Evolutionary conservation across 2,797 vertebrate genomes (phyloP).

Genomic region (Apodemus agrarius): DNA sequence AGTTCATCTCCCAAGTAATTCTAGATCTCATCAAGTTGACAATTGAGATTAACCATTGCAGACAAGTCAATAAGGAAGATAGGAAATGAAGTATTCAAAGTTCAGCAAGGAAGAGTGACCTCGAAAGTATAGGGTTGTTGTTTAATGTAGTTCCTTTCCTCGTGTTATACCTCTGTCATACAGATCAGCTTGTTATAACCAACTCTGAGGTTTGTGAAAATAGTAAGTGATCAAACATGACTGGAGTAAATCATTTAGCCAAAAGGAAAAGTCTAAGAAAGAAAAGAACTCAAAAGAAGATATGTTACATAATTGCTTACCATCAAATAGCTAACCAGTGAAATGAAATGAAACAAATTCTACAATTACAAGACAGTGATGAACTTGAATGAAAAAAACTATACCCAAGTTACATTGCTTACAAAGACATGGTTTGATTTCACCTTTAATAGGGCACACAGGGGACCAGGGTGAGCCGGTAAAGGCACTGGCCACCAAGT

Average conservation of each 20-base stretch:
- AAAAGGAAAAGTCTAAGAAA: background rate
- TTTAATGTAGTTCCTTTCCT: background rate
- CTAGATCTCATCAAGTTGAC: background rate
- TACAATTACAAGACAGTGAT: background rate
- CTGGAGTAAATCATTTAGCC: background rate
- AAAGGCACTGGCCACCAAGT: background rate
- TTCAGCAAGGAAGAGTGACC: background rate
- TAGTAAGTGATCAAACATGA: background rate
- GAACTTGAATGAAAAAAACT: background rate
- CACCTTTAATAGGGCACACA: background rate
- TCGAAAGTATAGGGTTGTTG: background rate
- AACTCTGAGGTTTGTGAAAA: background rate
- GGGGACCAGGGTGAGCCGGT: background rate
- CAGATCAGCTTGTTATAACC: background rate
- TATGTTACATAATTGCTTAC: background rate
- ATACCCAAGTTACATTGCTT: background rate
- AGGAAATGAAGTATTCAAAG: background rate
- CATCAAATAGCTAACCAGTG: background rate
- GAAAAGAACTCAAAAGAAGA: background rate
- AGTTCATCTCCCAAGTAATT: background rate
- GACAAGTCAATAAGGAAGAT: background rate
- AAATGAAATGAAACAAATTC: background rate
- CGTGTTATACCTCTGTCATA: background rate
- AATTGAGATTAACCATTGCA: background rate
- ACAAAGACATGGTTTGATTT: background rate